Evolutionary conservation across 2,888 invertebrate species (phyloP), one percentile per base, ranked within the genome.

Genomic region (Trissolcus brochymenae): DNA sequence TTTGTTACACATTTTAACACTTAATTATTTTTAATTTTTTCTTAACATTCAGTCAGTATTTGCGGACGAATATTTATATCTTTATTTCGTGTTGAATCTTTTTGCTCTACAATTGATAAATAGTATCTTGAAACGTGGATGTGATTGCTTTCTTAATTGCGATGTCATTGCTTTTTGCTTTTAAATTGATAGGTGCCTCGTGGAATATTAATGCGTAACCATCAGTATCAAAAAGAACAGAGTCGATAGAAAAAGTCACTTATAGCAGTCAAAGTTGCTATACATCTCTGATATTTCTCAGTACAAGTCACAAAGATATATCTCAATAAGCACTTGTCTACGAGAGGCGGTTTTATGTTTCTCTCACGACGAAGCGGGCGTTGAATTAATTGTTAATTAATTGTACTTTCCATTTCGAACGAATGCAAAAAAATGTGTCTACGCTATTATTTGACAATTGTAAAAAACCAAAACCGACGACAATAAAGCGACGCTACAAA

Each of bases 141-240:
- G 43, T 25, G 29, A 59, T 54, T 55, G 55, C 54, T 16, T 61
- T 55, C 60, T 70, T 61, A 70, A 70, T 55, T 61, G 61, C 46
- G 11, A 19, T 25, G 21, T 29, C 41, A 13, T 46, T 35, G 43
- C 21, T 70, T 70, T 40, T 70, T 70, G 49, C 17, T 9, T 40
- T 40, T 3, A 14, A 51, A 61, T 55, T 55, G 60, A 68, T 61
- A 49, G 49, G n/a, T 49, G 49, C 61, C 25, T 55, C 61, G 49
- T 25, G 49, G 68, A 70, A 70, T 70, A 70, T 61, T 6, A 61
- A 70, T 70, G 54, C 46, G 40, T 40, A 35, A 40, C 41, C 41
- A 25, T 25, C 14, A 35, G 54, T 59, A 46, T 46, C 25, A 21
- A 21, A 60, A 68, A 60, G 49, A 55, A 68, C 54, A 49, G 46